These are phyloP conservation scores for Dolomedes plantarius DNA, from an alignment of 2,888 invertebrate genomes.

Conservation along the genomic window DNA sequence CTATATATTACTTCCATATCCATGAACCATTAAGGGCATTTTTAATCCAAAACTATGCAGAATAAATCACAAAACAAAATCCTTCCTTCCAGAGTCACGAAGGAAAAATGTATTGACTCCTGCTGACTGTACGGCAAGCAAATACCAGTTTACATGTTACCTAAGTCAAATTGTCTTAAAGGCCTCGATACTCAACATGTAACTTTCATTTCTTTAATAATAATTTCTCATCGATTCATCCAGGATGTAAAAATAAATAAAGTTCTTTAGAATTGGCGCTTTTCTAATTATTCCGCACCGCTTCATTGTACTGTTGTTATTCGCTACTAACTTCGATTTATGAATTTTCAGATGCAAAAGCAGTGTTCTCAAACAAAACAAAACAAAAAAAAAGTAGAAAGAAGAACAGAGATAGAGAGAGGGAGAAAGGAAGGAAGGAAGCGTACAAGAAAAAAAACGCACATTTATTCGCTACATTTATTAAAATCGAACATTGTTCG, in stretches of 20 bases:
- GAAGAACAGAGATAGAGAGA: background rate
- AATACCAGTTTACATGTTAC: too few relatives aligned
- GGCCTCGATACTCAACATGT: background rate
- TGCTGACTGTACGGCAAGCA: too few relatives aligned
- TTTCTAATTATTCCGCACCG: constrained; percentile 62
- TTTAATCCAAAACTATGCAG: too few relatives aligned
- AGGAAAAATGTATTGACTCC: too few relatives aligned
- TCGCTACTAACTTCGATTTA: constrained; percentile 46
- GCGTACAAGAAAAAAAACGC: constrained; percentile 24
- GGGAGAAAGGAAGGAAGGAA: constrained; percentile 16
- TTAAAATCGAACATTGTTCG: constrained; percentile 61
- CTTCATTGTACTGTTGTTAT: constrained; percentile 37
- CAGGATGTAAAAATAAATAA: constrained; percentile 4
- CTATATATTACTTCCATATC: too few relatives aligned
- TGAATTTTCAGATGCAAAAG: constrained; percentile 53
- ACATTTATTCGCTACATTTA: constrained; percentile 65
- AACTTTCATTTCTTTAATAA: constrained; percentile 34
- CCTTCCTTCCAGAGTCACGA: too few relatives aligned
- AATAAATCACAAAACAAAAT: too few relatives aligned
- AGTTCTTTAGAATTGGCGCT: constrained; percentile 45
- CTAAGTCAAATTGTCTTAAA: background rate
- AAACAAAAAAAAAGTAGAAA: background rate
- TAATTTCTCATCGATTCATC: constrained; percentile 34
- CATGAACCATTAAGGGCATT: too few relatives aligned
- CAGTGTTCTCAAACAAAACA: constrained; percentile 25